These are phyloP conservation scores for Drosophila takahashii DNA, from an alignment of 1,140 invertebrate genomes.

Conservation along the genomic window DNA sequence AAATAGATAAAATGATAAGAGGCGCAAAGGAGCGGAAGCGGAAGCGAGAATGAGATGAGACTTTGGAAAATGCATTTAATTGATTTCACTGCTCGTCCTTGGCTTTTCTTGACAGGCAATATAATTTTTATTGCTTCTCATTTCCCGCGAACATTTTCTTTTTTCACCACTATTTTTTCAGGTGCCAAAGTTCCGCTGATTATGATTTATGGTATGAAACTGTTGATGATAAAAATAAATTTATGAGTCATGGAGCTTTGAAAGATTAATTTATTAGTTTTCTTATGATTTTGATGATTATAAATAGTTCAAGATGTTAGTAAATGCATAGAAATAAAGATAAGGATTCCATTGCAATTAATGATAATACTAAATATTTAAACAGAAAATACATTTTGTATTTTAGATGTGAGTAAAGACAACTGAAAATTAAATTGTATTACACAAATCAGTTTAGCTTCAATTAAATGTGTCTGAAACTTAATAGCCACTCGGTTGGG, in stretches of 20 bases:
- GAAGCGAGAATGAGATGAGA: constrained; percentile 22
- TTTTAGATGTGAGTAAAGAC: no score
- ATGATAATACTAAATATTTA: no score
- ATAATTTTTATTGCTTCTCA: constrained; percentile 41
- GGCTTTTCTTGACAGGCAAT: constrained; percentile 35
- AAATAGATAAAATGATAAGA: constrained; percentile 11
- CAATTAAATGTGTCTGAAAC: constrained; percentile 19
- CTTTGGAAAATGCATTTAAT: constrained; percentile 70
- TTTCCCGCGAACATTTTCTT: not conserved
- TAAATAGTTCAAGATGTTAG: not conserved
- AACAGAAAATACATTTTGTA: no score
- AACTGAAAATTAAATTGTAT: not conserved
- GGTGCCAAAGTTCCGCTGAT: constrained; percentile 7
- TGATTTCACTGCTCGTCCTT: constrained; percentile 59
- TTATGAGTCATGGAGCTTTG: not conserved
- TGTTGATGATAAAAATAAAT: constrained; percentile 7
- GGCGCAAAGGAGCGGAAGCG: not conserved
- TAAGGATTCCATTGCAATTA: no score
- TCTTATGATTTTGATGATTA: not conserved
- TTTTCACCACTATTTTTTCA: not conserved
- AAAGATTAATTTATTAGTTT: not conserved
- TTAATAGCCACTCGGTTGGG: constrained; percentile 4
- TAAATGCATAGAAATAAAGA: not conserved
- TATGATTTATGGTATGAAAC: constrained; percentile 23
- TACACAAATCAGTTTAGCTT: not conserved